A percentile compares a stretch with the other conserved stretches of the same genome.
These are phyloP conservation scores for Gouania willdenowi DNA, from an alignment of 2,797 vertebrate species.

Conservation along the genomic window DNA sequence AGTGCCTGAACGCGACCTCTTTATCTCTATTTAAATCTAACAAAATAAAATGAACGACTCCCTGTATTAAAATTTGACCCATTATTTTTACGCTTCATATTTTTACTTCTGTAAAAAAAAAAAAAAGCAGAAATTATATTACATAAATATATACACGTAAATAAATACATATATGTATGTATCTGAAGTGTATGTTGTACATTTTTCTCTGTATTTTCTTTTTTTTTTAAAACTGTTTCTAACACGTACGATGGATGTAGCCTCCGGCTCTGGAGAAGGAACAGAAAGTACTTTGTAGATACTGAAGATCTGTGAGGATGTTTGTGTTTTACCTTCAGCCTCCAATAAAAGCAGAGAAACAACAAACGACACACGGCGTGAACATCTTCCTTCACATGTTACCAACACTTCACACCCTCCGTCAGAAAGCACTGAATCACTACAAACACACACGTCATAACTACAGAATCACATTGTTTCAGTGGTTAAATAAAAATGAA, in stretches of 20 bases:
- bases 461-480: no score
- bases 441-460: no score
- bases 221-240: conserved; percentile 79
- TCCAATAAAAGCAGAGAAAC: conserved; percentile 71
- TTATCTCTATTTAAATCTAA: conserved; percentile 81
- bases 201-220: conserved; percentile 90
- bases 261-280: conserved; percentile 83
- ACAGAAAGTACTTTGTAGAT: conserved; percentile 87
- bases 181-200: conserved; percentile 97
- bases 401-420: no score
- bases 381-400: no score
- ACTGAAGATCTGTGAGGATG: conserved; percentile 65
- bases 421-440: no score
- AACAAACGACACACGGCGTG: conserved; percentile 18
- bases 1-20: conserved; percentile 88
- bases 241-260: conserved; percentile 94
- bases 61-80: conserved; percentile 86
- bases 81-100: conserved; percentile 85
- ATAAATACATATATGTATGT: no score
- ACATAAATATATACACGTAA: no score
- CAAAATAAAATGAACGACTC: conserved; percentile 67
- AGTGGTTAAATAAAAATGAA: no score
- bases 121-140: conserved; percentile 84
- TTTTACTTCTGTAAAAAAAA: conserved; percentile 92
- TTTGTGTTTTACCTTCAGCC: conserved; percentile 70